Base-by-base conservation (phyloP, 1,140 invertebrate genomes). In the Mercenaria mercenaria region DNA sequence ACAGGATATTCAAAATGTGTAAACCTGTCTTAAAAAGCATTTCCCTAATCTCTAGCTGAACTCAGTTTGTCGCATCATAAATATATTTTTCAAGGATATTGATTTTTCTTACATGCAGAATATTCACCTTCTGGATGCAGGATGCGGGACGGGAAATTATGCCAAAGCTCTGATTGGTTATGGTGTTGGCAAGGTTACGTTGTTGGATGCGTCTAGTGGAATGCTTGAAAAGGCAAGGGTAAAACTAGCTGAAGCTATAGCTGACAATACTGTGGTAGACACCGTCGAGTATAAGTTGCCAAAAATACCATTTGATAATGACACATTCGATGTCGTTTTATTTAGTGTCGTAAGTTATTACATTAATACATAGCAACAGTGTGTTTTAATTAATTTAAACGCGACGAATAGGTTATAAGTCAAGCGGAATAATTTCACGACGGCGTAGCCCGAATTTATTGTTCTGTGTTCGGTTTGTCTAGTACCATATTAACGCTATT, bases 121-220 rank as follows among this genome's bases (percentile, higher is more conserved):
- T 20, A 20, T 90, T 6, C 79, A 89, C 64, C 4, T 90, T 1
- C 47, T 90, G 0, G 88, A 90, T 41, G 80, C 69, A 23, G 89
- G 89, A 43, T 85, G 81, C 32, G 89, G 89, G 43, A 90, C 89
- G 18, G 89, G 89, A 43, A 90, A 90, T 34, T 90, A 85, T 59
- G 29, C 89, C 20, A 79, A 85, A 41, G 69, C 69, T 52, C n/a
- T 90, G 0, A 72, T 90, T 13, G 26, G 69, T 34, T 59, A 64
- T 80, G 89, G 82, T 0, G 72, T 79, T 15, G 72, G 89, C 20
- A 39, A 47, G 0, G 26, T 90, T 15, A 64, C 81, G 0, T 26
- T 90, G 34, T 11, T 80, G n/a, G 89, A 90, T 56, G 89, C 81
- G 6, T 79, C 67, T 10, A 13, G 39, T 15, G 89, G 89, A 18